Evolutionary conservation across 2,797 vertebrate species (phyloP).

Genomic region (Perodicticus potto): DNA sequence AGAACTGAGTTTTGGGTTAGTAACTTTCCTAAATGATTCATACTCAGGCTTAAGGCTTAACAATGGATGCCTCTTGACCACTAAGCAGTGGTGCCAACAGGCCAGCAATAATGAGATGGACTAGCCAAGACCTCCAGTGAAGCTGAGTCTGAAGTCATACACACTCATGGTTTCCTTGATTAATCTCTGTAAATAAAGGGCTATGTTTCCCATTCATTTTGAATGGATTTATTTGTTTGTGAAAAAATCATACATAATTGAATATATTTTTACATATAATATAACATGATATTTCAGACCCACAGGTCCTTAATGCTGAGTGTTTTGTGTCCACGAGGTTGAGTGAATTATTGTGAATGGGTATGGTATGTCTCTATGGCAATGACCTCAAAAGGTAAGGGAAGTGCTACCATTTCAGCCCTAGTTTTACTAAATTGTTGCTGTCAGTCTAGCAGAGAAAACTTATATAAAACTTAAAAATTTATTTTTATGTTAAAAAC

Average conservation of each 20-base stretch:
- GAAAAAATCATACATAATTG: background rate
- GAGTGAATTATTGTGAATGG: background rate
- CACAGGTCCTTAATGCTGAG: background rate
- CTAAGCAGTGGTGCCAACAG: background rate
- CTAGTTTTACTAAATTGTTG: background rate
- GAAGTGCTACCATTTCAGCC: background rate
- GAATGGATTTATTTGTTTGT: background rate
- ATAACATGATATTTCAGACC: background rate
- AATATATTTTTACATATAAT: background rate
- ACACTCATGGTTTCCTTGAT: background rate
- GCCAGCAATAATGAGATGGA: background rate
- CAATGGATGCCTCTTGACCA: background rate
- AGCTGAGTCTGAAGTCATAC: background rate
- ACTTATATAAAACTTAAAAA: background rate
- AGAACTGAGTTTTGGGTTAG: background rate
- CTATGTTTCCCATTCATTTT: background rate
- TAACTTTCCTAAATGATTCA: background rate
- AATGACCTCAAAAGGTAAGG: background rate
- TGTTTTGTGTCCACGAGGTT: background rate
- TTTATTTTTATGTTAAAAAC: background rate
- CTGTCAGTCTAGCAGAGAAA: background rate
- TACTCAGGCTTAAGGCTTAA: background rate
- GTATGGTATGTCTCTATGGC: background rate
- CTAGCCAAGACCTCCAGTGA: background rate
- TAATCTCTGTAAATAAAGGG: background rate